Conservation (phyloP, 2,888 invertebrate genomes). For the Calliopum simillimum region DNA sequence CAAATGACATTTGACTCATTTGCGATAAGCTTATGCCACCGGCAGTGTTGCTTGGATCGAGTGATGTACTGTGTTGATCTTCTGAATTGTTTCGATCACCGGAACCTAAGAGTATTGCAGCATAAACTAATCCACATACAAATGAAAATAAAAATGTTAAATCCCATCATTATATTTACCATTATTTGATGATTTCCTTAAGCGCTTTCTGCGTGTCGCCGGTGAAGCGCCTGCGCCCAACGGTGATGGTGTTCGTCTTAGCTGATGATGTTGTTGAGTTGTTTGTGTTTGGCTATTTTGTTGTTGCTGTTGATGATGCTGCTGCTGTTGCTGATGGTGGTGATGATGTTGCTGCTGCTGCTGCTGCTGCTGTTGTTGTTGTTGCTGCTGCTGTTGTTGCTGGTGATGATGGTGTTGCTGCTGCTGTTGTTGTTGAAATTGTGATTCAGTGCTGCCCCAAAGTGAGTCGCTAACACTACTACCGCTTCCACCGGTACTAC, state of each 20-base stretch:
- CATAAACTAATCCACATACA: not conserved
- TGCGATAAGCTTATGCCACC: constrained; percentile 67
- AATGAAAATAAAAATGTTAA: not conserved
- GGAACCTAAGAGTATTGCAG: constrained; percentile 61
- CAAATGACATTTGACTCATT: constrained; percentile 69
- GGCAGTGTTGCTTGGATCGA: constrained; percentile 60
- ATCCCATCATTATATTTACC: constrained; percentile 61
- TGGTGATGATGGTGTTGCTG: constrained; percentile 70
- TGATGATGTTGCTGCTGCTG: constrained; percentile 71
- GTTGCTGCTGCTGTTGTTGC: constrained; percentile 69
- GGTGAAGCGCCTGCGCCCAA: constrained; percentile 74
- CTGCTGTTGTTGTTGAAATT: constrained; percentile 71
- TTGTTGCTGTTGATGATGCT: constrained; percentile 73
- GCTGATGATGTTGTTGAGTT: constrained; percentile 73
- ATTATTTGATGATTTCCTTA: constrained; percentile 75
- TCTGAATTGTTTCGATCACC: constrained; percentile 70
- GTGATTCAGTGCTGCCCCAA: constrained; percentile 69
- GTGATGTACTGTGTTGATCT: constrained; percentile 65
- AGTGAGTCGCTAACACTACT: constrained; percentile 69
- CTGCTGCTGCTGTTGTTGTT: constrained; percentile 66
- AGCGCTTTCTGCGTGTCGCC: constrained; percentile 73
- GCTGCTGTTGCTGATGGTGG: constrained; percentile 72
- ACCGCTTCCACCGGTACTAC: constrained; percentile 48
- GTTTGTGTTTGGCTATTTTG: constrained; percentile 72
- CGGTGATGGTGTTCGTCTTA: constrained; percentile 69